Percentiles rank a stretch among this genome's conserved stretches.
phyloP scores from a whole-genome alignment of 2,797 vertebrate genomes.

The Zenarchopterus dispar region DNA sequence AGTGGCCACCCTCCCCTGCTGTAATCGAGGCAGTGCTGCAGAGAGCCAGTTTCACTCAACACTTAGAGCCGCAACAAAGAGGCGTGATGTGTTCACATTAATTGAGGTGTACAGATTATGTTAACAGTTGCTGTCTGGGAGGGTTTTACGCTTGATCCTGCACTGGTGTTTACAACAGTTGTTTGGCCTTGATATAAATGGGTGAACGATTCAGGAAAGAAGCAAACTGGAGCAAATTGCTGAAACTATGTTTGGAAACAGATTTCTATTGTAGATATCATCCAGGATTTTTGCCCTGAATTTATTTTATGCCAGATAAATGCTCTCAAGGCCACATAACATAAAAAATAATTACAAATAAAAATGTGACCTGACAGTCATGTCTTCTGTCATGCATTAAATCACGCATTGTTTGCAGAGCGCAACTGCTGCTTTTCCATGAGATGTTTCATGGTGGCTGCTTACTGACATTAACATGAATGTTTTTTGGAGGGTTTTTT shows the following conservation, averaged over 20 bases:
- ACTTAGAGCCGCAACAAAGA: constrained; percentile 21
- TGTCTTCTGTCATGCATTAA: not conserved
- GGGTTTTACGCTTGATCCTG: constrained; percentile 25
- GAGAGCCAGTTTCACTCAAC: constrained; percentile 18
- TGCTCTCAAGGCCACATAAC: too few relatives aligned
- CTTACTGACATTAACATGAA: too few relatives aligned
- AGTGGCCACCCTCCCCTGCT: constrained; percentile 46
- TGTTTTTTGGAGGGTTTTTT: too few relatives aligned
- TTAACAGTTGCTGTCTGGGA: constrained; percentile 13
- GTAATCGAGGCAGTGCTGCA: constrained; percentile 33
- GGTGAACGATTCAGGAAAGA: too few relatives aligned
- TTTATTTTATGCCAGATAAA: not conserved
- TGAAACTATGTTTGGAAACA: too few relatives aligned
- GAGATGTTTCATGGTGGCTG: not conserved
- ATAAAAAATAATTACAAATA: not conserved
- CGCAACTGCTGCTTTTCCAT: not conserved
- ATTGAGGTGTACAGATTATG: constrained; percentile 23
- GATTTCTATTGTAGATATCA: too few relatives aligned
- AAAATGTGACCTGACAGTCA: not conserved
- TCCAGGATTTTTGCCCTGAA: too few relatives aligned
- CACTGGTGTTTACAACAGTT: constrained; percentile 1
- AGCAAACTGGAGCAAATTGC: too few relatives aligned
- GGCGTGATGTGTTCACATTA: constrained; percentile 18
- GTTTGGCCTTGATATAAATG: not conserved
- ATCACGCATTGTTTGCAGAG: not conserved